Conservation (phyloP, 2,888 invertebrate genomes). For the Tetragonula carbonaria region DNA sequence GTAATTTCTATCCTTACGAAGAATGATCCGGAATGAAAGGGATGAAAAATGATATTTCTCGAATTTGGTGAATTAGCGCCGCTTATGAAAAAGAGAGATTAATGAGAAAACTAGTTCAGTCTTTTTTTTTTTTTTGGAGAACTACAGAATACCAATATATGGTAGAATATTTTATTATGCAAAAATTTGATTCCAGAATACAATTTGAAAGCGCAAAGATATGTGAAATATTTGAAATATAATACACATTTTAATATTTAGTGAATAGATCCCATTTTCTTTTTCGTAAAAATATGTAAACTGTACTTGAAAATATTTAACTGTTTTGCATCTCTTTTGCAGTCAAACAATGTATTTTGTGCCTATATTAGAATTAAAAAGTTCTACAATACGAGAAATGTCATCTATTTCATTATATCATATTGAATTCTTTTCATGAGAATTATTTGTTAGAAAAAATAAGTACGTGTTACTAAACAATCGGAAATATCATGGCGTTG, state of each 20-base stretch:
- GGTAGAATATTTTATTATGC: too few relatives aligned
- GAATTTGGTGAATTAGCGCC: too few relatives aligned
- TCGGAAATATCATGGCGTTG: too few relatives aligned
- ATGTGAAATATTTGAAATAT: too few relatives aligned
- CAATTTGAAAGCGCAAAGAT: too few relatives aligned
- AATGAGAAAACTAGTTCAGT: not conserved
- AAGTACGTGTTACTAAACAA: not conserved
- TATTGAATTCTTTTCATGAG: not conserved
- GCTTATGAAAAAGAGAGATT: not conserved
- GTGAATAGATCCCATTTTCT: too few relatives aligned
- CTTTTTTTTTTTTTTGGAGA: not conserved
- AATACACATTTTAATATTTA: too few relatives aligned
- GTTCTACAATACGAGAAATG: not conserved
- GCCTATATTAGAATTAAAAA: not conserved
- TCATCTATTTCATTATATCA: not conserved
- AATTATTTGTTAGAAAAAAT: not conserved
- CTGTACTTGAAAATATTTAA: too few relatives aligned
- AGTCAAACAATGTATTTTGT: too few relatives aligned
- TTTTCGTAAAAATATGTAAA: too few relatives aligned
- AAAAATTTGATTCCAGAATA: too few relatives aligned
- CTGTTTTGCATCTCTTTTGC: too few relatives aligned
- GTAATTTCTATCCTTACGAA: not conserved
- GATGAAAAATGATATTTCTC: not conserved
- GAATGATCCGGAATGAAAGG: not conserved
- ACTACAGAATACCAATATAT: not conserved